phyloP scores from a whole-genome alignment of 2,797 vertebrate species.

The Echiichthys vipera region DNA sequence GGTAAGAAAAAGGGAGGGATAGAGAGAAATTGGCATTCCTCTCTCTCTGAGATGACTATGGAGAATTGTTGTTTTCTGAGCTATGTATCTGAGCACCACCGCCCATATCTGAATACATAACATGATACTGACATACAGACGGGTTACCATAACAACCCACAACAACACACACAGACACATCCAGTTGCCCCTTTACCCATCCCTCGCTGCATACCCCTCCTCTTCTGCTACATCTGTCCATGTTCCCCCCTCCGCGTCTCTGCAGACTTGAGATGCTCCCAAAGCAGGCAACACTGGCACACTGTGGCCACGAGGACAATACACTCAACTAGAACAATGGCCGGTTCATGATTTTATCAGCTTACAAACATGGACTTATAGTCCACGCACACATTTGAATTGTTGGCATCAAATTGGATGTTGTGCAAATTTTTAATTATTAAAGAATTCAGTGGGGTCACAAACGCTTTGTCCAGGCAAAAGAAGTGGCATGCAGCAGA shows the following conservation, averaged over 20 bases:
- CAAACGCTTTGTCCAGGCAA: constrained; percentile 49
- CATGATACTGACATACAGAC: constrained; percentile 44
- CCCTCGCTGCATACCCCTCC: constrained; percentile 12
- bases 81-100: constrained; percentile 45
- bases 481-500: too few species aligned
- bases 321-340: constrained; percentile 28
- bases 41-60: constrained; percentile 29
- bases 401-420: background rate
- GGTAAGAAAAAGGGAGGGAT: constrained; percentile 35
- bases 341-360: constrained; percentile 18
- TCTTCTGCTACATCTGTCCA: constrained; percentile 45
- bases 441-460: background rate
- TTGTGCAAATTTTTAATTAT: background rate
- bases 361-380: constrained; percentile 22
- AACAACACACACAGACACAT: constrained; percentile 55
- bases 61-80: constrained; percentile 62
- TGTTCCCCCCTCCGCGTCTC: constrained; percentile 24
- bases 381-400: constrained; percentile 22
- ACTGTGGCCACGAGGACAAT: constrained; percentile 60
- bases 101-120: constrained; percentile 63
- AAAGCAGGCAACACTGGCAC: constrained; percentile 69
- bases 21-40: constrained; percentile 38
- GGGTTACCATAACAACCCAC: constrained; percentile 63
- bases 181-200: constrained; percentile 27
- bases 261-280: constrained; percentile 14